These are phyloP conservation scores for Metopia argyrocephala DNA, from an alignment of 2,888 invertebrate species.

Conservation along the genomic window DNA sequence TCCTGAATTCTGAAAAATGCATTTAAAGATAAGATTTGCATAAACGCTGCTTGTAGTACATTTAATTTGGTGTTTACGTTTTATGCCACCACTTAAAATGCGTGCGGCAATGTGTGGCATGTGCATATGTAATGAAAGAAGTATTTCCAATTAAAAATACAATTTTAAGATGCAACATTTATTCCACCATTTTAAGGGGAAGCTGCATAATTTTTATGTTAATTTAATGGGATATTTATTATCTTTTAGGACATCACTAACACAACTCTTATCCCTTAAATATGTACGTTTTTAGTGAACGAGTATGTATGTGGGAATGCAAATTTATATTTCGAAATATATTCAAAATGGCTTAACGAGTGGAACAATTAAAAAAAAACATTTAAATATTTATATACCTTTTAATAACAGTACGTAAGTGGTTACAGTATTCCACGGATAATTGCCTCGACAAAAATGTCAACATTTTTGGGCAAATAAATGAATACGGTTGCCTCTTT, in stretches of 20 bases:
- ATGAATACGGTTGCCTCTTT: too few relatives aligned
- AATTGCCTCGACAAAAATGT: too few relatives aligned
- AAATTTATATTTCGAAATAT: background rate
- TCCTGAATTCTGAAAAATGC: constrained; percentile 30
- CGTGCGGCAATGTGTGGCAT: constrained; percentile 5
- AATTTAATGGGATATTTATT: constrained; percentile 64
- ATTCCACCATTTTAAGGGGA: background rate
- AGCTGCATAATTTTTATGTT: constrained; percentile 42
- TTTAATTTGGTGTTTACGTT: constrained; percentile 39
- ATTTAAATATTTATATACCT: too few relatives aligned
- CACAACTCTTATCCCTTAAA: constrained; percentile 29
- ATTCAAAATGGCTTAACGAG: background rate
- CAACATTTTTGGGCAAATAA: too few relatives aligned
- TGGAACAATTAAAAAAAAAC: too few relatives aligned
- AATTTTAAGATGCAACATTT: constrained; percentile 27
- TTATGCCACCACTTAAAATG: constrained; percentile 49
- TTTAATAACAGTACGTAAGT: too few relatives aligned
- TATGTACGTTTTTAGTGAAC: constrained; percentile 16
- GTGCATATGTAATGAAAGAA: background rate
- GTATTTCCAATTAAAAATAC: constrained; percentile 42
- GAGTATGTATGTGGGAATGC: too few relatives aligned
- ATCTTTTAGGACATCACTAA: constrained; percentile 52
- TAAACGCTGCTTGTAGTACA: constrained; percentile 55
- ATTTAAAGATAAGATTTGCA: constrained; percentile 53
- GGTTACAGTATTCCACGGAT: too few relatives aligned